Base-by-base conservation (phyloP, 2,113 vertebrate genomes). In the Prochilodus magdalenae region DNA sequence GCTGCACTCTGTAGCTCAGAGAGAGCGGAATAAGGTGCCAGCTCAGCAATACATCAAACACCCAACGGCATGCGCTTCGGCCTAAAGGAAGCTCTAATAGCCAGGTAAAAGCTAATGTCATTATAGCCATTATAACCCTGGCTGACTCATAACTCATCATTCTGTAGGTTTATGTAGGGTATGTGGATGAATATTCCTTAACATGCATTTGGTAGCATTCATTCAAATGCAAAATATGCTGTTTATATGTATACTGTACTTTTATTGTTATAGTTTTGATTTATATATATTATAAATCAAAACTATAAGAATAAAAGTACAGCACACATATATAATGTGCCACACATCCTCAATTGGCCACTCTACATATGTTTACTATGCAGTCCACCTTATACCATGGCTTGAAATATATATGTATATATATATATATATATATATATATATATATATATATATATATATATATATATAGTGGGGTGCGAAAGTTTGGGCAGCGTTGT, bases 31-130 rank as follows among this genome's bases (percentile, higher is more conserved):
- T 83, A 57, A 36, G 60, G 33, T 57, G 26, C 70, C 71, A 76
- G 59, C 30, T 82, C 80, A 82, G 73, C 33, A 76, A 63, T 69
- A 83, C 77, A 83, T 85, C 81, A 83, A 53, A 78, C 49, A 59
- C 30, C 57, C 33, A 26, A 72, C 57, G 30, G 65, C 62, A 76
- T 76, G 60, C 80, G 66, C 36, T 57, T 20, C 75, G 36, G 79
- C 29, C 69, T 67, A 55, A 53, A 77, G 77, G 33, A 40, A 44
- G 59, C 33, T 75, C 30, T 75, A 75, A 62, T 47, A 30, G 12
- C 33, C 55, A 62, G 7, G 20, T 44, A 24, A 62, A 30, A 75
- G 73, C 30, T 44, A 40, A 44, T 44, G 15, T 36, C 33, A 40
- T 60, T 36, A 62, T 40, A 44, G 33, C 36, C 33, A 4, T 62